Evolutionary conservation across 1,140 invertebrate species (phyloP), one percentile per base, ranked within the genome.

Genomic region (Copidosoma floridanum): DNA sequence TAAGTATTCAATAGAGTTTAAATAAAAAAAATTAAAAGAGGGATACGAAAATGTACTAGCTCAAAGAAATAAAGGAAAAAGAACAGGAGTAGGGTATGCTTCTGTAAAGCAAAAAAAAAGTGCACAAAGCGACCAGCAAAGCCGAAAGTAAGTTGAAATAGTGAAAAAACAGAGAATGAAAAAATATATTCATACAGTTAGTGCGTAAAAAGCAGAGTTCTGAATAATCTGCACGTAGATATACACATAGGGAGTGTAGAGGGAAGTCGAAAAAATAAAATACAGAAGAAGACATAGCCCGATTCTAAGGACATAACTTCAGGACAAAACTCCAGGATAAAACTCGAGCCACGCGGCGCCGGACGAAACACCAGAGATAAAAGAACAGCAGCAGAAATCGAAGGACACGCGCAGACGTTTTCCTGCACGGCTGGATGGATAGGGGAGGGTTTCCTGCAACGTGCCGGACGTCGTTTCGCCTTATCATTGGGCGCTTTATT

Each of bases 401-500:
- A 61, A 65, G 48, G 16, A n/a, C 47, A 51, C 56, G 58, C 61
- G 55, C 24, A 46, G 65, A 62, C 26, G 44, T 59, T 62, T 24
- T 32, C 53, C 59, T 62, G 59, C 55, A 16, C n/a, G n/a, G n/a
- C n/a, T n/a, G n/a, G n/a, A n/a, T n/a, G n/a, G n/a, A n/a, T n/a
- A n/a, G n/a, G n/a, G n/a, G 29, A 32, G 50, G 23, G 50, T 50
- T 50, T 69, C 65, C 68, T 65, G 64, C 65, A 68, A 70, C 64
- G 61, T 67, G 66, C 64, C 65, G 56, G 64, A 57, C 61, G 64
- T 72, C 68, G 67, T 65, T 65, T 48, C 64, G 59, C 68, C 65
- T 76, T 76, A 75, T 75, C 73, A 60, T 76, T 71, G 64, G n/a
- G n/a, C 66, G 66, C 66, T 77, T 76, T 77, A 77, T 77, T 12